These are phyloP conservation scores for Notechis scutatus DNA, from an alignment of 2,113 vertebrate species.

Conservation along the genomic window DNA sequence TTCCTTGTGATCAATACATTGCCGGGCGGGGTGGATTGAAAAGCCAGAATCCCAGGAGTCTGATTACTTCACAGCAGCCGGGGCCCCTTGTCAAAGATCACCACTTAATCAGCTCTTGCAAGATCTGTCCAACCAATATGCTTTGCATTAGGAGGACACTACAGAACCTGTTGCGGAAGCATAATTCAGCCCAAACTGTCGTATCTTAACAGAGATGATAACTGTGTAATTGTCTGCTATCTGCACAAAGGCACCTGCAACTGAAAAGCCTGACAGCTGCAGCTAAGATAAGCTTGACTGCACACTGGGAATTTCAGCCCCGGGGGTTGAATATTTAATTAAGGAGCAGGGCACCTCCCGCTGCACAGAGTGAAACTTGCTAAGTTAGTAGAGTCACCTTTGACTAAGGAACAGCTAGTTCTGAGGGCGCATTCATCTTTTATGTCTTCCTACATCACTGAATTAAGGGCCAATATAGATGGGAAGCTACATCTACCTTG, in stretches of 20 bases:
- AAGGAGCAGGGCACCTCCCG: not conserved
- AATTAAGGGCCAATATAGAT: not conserved
- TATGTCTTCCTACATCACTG: not conserved
- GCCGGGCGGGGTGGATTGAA: slow-evolving; percentile 14
- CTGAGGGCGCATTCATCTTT: not conserved
- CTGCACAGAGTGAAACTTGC: rapidly evolving
- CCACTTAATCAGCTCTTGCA: slow-evolving; percentile 57
- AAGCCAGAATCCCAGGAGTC: slow-evolving; percentile 53
- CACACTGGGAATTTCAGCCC: not conserved
- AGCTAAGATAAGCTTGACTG: slow-evolving; percentile 7
- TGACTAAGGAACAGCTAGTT: not conserved
- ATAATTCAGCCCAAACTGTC: slow-evolving; percentile 10
- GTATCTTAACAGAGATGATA: slow-evolving; percentile 10
- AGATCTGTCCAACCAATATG: slow-evolving; percentile 15
- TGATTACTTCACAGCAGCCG: slow-evolving; percentile 51
- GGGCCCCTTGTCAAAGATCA: slow-evolving; percentile 45
- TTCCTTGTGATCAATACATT: slow-evolving; percentile 44
- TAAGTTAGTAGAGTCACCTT: not conserved
- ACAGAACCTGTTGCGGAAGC: not conserved
- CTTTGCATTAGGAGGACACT: slow-evolving; percentile 16
- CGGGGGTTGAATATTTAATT: not conserved
- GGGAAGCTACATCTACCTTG: not conserved
- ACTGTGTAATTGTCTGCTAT: slow-evolving; percentile 42
- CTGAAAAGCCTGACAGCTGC: slow-evolving; percentile 36
- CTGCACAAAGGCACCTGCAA: slow-evolving; percentile 37